Conservation (phyloP, 2,888 invertebrate species). For the Sturmia bella region DNA sequence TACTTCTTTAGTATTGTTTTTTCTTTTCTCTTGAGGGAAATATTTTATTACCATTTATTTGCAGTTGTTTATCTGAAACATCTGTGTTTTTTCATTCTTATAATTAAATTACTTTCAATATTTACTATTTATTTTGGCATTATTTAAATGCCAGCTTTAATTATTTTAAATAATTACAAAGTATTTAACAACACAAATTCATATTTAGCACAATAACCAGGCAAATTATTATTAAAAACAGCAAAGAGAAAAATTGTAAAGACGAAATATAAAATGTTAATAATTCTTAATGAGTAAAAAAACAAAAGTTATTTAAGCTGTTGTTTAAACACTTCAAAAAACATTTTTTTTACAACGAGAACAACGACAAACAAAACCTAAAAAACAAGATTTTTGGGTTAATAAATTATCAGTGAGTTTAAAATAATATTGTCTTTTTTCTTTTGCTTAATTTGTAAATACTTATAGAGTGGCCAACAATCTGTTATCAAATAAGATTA, state of each 20-base stretch:
- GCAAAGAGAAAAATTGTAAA: not conserved
- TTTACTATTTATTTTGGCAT: constrained; percentile 46
- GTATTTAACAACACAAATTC: constrained; percentile 28
- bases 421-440: constrained; percentile 4
- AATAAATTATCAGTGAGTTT: constrained; percentile 46
- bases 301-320: constrained; percentile 47
- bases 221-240: constrained; percentile 1
- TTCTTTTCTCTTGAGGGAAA: constrained; percentile 8
- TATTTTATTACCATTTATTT: constrained; percentile 35
- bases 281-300: constrained; percentile 27
- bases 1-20: not conserved
- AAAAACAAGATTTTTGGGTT: constrained; percentile 47
- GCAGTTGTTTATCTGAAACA: constrained; percentile 47
- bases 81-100: constrained; percentile 30
- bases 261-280: constrained; percentile 29
- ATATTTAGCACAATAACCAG: constrained; percentile 33
- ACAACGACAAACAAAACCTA: constrained; percentile 28
- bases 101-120: constrained; percentile 43
- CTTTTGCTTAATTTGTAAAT: constrained; percentile 7
- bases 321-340: constrained; percentile 53
- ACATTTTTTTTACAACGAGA: constrained; percentile 38
- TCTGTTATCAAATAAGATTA: not conserved
- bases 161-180: constrained; percentile 40
- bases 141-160: constrained; percentile 43
- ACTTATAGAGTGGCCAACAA: constrained; percentile 40